A percentile compares a stretch with the other conserved stretches of the same genome.
Evolutionary conservation across 2,888 invertebrate species (phyloP).

Genomic region (Sinohyriopsis cumingii): DNA sequence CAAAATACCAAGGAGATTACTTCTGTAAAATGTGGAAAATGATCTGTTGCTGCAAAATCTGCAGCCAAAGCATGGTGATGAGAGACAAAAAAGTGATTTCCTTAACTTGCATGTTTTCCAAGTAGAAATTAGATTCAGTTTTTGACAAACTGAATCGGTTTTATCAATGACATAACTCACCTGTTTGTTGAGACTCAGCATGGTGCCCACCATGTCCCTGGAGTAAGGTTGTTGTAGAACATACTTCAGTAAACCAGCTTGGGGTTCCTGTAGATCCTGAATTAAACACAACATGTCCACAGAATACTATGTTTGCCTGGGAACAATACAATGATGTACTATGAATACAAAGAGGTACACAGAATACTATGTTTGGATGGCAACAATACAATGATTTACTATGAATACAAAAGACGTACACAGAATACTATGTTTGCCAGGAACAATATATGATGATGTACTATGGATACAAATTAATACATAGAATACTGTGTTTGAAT

Average conservation of each 20-base stretch:
- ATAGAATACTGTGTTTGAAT: no score
- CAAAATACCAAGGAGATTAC: no score
- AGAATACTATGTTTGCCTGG: not conserved
- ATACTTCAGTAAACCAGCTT: slow-evolving; percentile 88
- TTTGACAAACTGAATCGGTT: not conserved
- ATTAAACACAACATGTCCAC: slow-evolving; percentile 1
- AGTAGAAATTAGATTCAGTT: not conserved
- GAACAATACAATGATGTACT: not conserved
- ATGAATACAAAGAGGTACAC: not conserved
- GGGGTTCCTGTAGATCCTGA: slow-evolving; percentile 86
- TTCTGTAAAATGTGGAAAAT: no score
- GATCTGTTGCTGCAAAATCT: no score
- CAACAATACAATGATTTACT: no score
- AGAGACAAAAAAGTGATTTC: no score
- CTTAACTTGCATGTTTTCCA: not conserved
- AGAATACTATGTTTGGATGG: no score
- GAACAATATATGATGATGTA: not conserved
- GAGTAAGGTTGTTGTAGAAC: slow-evolving; percentile 96
- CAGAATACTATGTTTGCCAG: not conserved
- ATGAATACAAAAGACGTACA: not conserved
- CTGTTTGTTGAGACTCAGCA: slow-evolving; percentile 94
- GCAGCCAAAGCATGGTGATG: no score
- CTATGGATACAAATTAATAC: not conserved
- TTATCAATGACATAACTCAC: slow-evolving; percentile 68
- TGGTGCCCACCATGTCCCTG: slow-evolving; percentile 95